Conservation (phyloP, 2,888 invertebrate genomes). For the Acleris laterana region DNA sequence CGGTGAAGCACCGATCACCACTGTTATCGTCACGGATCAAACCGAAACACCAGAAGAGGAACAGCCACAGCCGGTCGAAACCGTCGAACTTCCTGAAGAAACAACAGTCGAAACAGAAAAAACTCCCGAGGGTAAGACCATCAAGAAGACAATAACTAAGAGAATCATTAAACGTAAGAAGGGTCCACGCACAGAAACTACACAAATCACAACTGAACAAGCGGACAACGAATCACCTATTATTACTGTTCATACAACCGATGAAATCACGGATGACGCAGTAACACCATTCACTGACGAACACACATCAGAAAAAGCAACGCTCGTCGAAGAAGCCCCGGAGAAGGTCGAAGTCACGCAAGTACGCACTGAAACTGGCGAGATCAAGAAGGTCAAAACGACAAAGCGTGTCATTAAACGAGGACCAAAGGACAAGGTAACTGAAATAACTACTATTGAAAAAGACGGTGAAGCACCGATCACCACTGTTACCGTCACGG, state of each 20-base stretch:
- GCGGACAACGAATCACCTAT: slow-evolving; percentile 45
- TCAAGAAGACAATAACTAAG: slow-evolving; percentile 48
- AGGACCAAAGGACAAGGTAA: slow-evolving; percentile 70
- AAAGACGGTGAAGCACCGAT: slow-evolving; percentile 62
- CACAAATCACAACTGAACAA: slow-evolving; percentile 49
- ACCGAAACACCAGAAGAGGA: slow-evolving; percentile 40
- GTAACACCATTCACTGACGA: slow-evolving; percentile 46
- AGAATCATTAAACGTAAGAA: slow-evolving; percentile 46
- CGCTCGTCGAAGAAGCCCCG: neutral
- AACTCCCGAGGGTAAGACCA: slow-evolving; percentile 41
- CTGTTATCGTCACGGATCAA: slow-evolving; percentile 19
- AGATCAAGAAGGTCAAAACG: slow-evolving; percentile 53
- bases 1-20: slow-evolving; percentile 13
- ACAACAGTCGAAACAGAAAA: slow-evolving; percentile 42
- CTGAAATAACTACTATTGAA: slow-evolving; percentile 71
- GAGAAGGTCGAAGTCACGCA: slow-evolving; percentile 41
- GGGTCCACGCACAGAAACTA: slow-evolving; percentile 51
- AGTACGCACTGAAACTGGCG: slow-evolving; percentile 35
- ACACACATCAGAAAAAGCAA: slow-evolving; percentile 3
- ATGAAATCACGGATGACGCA: slow-evolving; percentile 52
- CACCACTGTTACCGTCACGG: slow-evolving; percentile 57
- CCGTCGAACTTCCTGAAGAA: slow-evolving; percentile 46
- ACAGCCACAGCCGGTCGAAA: slow-evolving; percentile 41
- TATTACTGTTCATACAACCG: slow-evolving; percentile 50
- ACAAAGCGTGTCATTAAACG: slow-evolving; percentile 75